Conservation (phyloP, 2,888 invertebrate species). For the Euplagia quadripunctaria region DNA sequence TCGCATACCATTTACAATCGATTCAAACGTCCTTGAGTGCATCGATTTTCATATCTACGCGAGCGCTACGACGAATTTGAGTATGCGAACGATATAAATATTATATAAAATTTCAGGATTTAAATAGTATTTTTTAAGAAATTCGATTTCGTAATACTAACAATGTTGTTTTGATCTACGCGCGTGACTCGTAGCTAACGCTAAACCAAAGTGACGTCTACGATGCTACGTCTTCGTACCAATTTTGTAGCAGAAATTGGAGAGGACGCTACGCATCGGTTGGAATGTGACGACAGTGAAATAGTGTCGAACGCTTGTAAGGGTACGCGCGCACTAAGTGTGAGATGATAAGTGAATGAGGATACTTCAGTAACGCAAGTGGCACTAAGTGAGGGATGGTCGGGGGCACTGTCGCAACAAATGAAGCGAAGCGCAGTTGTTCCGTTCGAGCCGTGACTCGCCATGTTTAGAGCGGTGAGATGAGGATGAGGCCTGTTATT, state of each 20-base stretch:
- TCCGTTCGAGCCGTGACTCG: constrained; percentile 55
- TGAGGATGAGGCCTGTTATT: constrained; percentile 73
- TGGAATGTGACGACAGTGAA: constrained; percentile 17
- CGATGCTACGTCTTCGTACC: constrained; percentile 16
- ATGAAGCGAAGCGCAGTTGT: constrained; percentile 69
- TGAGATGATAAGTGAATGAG: constrained; percentile 74
- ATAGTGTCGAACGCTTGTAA: constrained; percentile 35
- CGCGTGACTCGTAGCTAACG: constrained; percentile 40
- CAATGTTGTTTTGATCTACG: constrained; percentile 58
- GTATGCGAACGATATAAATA: constrained; percentile 78
- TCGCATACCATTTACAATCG: constrained; percentile 62
- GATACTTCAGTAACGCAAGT: constrained; percentile 70
- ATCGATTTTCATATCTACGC: constrained; percentile 66
- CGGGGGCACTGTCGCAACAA: constrained; percentile 52
- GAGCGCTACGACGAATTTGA: constrained; percentile 71
- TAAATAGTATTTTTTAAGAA: constrained; percentile 75
- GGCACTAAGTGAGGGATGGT: constrained; percentile 57
- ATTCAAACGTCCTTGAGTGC: constrained; percentile 64
- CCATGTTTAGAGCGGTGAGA: constrained; percentile 57
- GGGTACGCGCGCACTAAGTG: constrained; percentile 52
- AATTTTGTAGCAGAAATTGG: constrained; percentile 2
- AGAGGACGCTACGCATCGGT: constrained; percentile 10
- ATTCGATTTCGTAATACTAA: constrained; percentile 82
- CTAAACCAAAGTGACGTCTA: constrained; percentile 26
- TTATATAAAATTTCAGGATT: constrained; percentile 79